Percentiles rank a stretch among this genome's conserved stretches.
phyloP scores from a whole-genome alignment of 2,888 invertebrate species.

The Theretra japonica region DNA sequence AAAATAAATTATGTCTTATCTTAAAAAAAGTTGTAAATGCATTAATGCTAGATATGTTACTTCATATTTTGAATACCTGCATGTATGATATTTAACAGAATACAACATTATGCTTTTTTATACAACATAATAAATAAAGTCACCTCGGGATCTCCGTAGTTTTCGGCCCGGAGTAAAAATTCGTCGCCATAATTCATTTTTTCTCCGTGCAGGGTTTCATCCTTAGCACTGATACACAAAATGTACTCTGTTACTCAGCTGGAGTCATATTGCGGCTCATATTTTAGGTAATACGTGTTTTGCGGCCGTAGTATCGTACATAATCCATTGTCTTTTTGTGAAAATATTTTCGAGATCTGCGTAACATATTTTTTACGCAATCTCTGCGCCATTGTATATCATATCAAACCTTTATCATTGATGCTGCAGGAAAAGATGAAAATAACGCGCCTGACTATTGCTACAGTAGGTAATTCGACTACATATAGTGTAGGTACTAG shows the following conservation, averaged over 20 bases:
- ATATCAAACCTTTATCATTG: too few relatives aligned
- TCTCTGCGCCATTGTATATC: too few relatives aligned
- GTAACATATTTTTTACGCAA: too few relatives aligned
- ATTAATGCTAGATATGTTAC: too few relatives aligned
- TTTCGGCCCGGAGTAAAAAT: constrained; percentile 72
- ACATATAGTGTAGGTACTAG: too few relatives aligned
- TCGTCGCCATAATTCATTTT: constrained; percentile 79
- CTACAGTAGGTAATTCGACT: too few relatives aligned
- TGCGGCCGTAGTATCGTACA: background rate
- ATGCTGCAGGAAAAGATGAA: too few relatives aligned
- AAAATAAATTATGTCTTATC: too few relatives aligned
- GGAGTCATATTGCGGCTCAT: constrained; percentile 15
- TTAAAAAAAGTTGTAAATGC: too few relatives aligned
- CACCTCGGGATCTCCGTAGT: constrained; percentile 75
- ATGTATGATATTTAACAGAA: background rate
- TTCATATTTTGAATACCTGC: too few relatives aligned
- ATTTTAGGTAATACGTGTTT: constrained; percentile 1
- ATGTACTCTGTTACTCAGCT: constrained; percentile 20
- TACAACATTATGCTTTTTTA: background rate
- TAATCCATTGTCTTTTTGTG: background rate
- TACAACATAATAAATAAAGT: background rate
- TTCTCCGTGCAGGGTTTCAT: constrained; percentile 59
- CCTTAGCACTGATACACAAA: constrained; percentile 54
- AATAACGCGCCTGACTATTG: too few relatives aligned
- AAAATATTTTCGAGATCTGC: background rate